Conservation (phyloP, 2,797 vertebrate genomes). For the Phoeniculus purpureus region DNA sequence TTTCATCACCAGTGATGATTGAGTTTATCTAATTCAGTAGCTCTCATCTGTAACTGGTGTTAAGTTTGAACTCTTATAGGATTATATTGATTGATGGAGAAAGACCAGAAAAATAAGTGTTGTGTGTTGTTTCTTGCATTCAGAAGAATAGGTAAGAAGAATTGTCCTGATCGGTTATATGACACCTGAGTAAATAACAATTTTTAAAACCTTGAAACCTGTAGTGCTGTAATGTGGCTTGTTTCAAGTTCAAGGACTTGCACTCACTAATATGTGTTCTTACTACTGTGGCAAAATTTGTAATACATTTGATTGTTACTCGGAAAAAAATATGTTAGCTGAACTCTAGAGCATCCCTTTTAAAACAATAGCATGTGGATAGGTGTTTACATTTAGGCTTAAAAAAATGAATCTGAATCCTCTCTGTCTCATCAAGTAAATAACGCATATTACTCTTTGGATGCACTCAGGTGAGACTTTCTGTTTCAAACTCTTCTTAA, state of each 20-base stretch:
- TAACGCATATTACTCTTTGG: not conserved
- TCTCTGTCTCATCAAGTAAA: not conserved
- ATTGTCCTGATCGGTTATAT: not conserved
- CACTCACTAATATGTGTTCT: not conserved
- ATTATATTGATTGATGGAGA: conserved; percentile 68
- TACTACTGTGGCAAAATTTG: not conserved
- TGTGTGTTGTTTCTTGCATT: not conserved
- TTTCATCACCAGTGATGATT: conserved; percentile 75
- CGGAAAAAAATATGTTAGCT: not conserved
- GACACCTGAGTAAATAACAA: not conserved
- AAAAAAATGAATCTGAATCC: not conserved
- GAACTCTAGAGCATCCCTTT: not conserved
- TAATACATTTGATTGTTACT: not conserved
- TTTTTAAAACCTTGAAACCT: not conserved
- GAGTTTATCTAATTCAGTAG: conserved; percentile 72
- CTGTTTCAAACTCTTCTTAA: not conserved
- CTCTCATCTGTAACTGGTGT: conserved; percentile 66
- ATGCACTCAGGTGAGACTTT: not conserved
- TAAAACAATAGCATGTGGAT: not conserved
- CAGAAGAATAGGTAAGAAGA: not conserved
- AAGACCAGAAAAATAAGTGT: conserved; percentile 6
- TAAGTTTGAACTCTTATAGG: conserved; percentile 68
- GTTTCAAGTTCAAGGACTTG: not conserved
- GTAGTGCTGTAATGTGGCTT: not conserved
- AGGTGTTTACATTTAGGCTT: not conserved